Evolutionary conservation across 2,888 invertebrate genomes (phyloP), one percentile per base, ranked within the genome.

Genomic region (Tipula helvola): DNA sequence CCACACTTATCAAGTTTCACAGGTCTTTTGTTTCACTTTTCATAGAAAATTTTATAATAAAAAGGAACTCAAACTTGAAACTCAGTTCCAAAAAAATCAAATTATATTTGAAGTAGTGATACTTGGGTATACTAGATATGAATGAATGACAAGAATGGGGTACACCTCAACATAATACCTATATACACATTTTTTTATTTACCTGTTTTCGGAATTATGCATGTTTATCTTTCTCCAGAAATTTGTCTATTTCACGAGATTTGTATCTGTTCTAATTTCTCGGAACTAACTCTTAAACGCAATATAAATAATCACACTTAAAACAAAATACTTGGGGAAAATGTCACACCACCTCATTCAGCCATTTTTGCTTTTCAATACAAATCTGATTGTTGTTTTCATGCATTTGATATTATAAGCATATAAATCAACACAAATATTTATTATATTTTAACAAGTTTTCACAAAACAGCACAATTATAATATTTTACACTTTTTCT

Each of bases 201-300:
- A 90, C 91, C 93, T 97, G 97, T 90, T 96, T 94, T 90, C 96
- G 94, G 90, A 96, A 93, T n/a, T n/a, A n/a, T 87, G 94, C 93
- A 91, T 96, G 95, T 91, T 96, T 96, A 91, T 97, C 97, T 91
- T 95, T 96, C 91, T 96, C 96, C 88, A 97, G 92, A 92, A 95
- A 94, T 92, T 95, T 95, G 92, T 97, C 97, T 90, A 97, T 97
- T 92, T 96, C 96, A 90, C 95, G 95, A 92, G 97, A 97, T 91
- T 95, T 94, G 92, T 95, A 95, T 88, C 92, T 96, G 96, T 91
- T 96, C 96, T 91, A 97, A 94, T 93, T 98, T 97, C 91, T 97
- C 97, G 88, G 96, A 96, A 89, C 95, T 96, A 90, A 95, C 94
- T 92, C 96, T 96, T 92, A 96, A 94, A 89, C 96, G 95, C 91